Evolutionary conservation across 2,113 vertebrate genomes (phyloP), one percentile per base, ranked within the genome.

Genomic region (Campylorhamphus procurvoides): DNA sequence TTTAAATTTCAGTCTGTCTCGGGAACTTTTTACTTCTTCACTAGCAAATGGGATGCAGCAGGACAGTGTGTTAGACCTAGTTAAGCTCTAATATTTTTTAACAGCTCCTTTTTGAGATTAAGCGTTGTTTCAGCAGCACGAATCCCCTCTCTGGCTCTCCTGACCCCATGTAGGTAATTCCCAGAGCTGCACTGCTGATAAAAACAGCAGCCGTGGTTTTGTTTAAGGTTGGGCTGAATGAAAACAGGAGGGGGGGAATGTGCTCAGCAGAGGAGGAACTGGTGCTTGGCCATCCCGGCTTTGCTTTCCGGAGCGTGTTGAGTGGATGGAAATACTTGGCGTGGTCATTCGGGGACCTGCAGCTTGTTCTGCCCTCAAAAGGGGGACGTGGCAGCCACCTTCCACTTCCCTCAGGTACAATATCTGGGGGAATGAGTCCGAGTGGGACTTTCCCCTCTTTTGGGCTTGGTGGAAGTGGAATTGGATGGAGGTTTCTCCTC

Each of bases 171-270:
- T 3, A 71, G 79, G 87, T 92, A 47, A 85, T 80, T 90, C 84
- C 42, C 64, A 47, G 62, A 53, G 68, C 58, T 0, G 1, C 2
- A 0, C 49, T 0, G 0, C 3, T 0, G n/a, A 58, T 18, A 31
- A 46, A 74, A 76, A 31, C 89, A 62, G 7, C 75, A 49, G 44
- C 5, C 3, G 2, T 25, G 63, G 90, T 94, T 96, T 93, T 87
- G 78, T 93, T 95, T 91, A 77, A 95, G 84, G 87, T 44, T 91
- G 94, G 87, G 91, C 93, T 84, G 91, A 78, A 56, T 8, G 77
- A 94, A 84, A 91, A 60, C 78, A 77, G 60, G 81, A 91, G 78
- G 74, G 77, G 60, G 89, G 95, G 82, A 93, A 94, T 89, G 87
- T 60, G 62, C 84, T 72, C 29, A 2, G 71, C 15, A 31, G 78